Conservation (phyloP, 2,888 invertebrate genomes). For the Pocota personata region DNA sequence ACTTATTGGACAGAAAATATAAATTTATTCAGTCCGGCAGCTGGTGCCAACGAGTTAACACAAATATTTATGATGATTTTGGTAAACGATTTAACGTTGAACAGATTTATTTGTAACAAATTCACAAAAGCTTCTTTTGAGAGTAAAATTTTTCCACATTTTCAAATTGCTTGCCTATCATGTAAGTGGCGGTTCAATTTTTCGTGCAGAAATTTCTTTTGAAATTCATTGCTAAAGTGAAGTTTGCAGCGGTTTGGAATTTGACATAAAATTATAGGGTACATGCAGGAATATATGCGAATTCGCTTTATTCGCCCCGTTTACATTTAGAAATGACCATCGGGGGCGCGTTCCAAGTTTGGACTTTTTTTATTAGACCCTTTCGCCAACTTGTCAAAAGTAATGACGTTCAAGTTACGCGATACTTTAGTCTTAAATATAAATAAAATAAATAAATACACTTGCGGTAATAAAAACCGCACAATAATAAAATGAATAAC, state of each 20-base stretch:
- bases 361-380: too few relatives aligned
- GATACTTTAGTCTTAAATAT: too few relatives aligned
- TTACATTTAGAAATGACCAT: too few relatives aligned
- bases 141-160: slow-evolving; percentile 39
- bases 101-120: slow-evolving; percentile 43
- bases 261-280: slow-evolving; percentile 13
- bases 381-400: too few relatives aligned
- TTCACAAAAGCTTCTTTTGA: slow-evolving; percentile 36
- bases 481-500: too few relatives aligned
- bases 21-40: slow-evolving; percentile 7
- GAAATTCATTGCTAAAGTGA: slow-evolving; percentile 31
- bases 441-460: too few relatives aligned
- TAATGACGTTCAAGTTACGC: too few relatives aligned
- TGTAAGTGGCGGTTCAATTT: slow-evolving; percentile 61
- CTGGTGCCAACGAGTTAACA: neutral
- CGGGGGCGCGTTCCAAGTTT: too few relatives aligned
- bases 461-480: too few relatives aligned
- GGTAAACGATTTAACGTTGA: neutral
- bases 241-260: slow-evolving; percentile 11
- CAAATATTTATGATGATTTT: slow-evolving; percentile 5
- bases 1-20: slow-evolving; percentile 2
- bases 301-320: too few relatives aligned
- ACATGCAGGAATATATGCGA: neutral
- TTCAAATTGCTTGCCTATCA: slow-evolving; percentile 35
- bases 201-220: slow-evolving; percentile 48